Percentiles rank a stretch among this genome's conserved stretches.
Evolutionary conservation across 2,797 vertebrate genomes (phyloP).

Genomic region (Premnoplex brunnescens): DNA sequence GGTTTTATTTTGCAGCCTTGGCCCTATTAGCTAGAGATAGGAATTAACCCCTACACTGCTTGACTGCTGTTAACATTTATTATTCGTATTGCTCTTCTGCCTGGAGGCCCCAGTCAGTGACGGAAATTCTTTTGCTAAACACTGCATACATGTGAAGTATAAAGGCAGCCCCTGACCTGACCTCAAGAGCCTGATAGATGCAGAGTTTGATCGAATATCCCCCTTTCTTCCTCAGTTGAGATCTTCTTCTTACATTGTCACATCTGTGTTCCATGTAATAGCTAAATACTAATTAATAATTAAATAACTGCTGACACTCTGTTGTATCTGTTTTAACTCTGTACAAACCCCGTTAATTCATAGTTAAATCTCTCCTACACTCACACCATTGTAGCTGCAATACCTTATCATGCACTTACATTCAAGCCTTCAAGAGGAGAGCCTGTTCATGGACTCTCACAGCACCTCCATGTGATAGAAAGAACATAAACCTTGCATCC

Average conservation of each 20-base stretch:
- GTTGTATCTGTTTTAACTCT: background rate
- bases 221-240: background rate
- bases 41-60: background rate
- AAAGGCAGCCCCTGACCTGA: background rate
- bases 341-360: background rate
- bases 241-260: background rate
- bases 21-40: background rate
- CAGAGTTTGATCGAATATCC: background rate
- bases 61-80: background rate
- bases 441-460: background rate
- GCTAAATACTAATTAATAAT: background rate
- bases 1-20: slow-evolving; percentile 32
- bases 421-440: background rate
- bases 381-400: background rate
- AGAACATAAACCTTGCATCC: background rate
- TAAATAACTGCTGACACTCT: background rate
- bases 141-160: background rate
- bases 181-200: background rate
- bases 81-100: background rate
- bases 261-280: background rate
- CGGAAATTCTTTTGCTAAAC: background rate
- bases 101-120: background rate
- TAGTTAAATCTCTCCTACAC: background rate
- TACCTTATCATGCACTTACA: background rate
- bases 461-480: background rate